Evolutionary conservation across 2,113 vertebrate genomes (phyloP).

Genomic region (Sclerurus mexicanus): DNA sequence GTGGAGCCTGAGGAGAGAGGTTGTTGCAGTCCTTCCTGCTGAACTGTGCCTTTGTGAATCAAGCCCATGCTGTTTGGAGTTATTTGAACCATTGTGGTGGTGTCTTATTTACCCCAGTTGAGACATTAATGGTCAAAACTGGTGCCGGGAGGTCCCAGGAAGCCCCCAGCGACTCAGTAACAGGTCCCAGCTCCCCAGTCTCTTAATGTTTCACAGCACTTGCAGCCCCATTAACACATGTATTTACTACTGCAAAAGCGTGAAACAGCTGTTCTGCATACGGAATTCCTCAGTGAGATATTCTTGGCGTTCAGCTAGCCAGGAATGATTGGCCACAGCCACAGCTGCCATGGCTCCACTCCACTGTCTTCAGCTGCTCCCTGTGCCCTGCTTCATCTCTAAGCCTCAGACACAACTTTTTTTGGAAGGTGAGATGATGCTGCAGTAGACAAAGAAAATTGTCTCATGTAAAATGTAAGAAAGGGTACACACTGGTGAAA

Average conservation of each 20-base stretch:
- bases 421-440: background rate
- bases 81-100: background rate
- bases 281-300: background rate
- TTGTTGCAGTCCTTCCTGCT: background rate
- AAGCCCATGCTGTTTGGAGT: background rate
- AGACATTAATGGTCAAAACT: background rate
- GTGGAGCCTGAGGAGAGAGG: background rate
- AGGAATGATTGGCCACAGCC: fast-evolving
- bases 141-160: background rate
- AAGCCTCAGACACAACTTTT: background rate
- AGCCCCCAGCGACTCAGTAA: background rate
- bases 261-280: background rate
- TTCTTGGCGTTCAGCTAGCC: background rate
- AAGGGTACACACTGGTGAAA: background rate
- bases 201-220: background rate
- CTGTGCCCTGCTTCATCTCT: background rate
- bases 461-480: background rate
- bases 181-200: background rate
- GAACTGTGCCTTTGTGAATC: background rate
- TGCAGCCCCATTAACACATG: background rate
- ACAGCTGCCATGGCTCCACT: fast-evolving
- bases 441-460: background rate
- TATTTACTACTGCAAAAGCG: fast-evolving
- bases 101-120: background rate
- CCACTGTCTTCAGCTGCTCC: background rate